These are phyloP conservation scores for Pocillopora verrucosa DNA, from an alignment of 64 coral and sea anemone genomes.

Conservation along the genomic window DNA sequence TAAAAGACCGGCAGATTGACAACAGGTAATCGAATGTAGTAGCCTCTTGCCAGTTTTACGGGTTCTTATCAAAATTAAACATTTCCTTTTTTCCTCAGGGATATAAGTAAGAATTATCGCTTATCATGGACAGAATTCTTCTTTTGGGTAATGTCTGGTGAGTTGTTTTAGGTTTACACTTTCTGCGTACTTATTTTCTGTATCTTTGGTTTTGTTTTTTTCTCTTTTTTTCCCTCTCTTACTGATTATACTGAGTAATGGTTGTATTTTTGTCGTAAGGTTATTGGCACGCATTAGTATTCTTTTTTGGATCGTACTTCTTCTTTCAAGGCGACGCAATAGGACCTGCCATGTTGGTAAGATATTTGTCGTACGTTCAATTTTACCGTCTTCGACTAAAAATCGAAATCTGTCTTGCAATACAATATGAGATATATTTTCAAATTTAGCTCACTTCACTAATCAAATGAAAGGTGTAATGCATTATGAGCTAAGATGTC, in stretches of 20 bases:
- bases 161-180: not conserved
- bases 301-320: constrained; percentile 88
- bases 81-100: constrained; percentile 53
- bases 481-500: no score
- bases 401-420: no score
- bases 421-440: no score
- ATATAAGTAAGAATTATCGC: constrained; percentile 71
- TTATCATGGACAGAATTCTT: constrained; percentile 92
- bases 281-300: constrained; percentile 85
- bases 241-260: no score
- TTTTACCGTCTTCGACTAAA: no score
- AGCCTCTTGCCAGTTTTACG: no score
- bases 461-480: no score
- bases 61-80: not conserved
- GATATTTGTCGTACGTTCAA: not conserved
- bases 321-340: constrained; percentile 74
- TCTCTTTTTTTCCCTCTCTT: not conserved
- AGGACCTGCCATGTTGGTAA: constrained; percentile 74
- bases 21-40: no score
- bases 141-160: constrained; percentile 88
- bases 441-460: no score
- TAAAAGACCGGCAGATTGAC: no score
- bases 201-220: not conserved
- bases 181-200: not conserved
- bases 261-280: constrained; percentile 20